Conservation (phyloP, 2,797 vertebrate species). For the Lemur catta region DNA sequence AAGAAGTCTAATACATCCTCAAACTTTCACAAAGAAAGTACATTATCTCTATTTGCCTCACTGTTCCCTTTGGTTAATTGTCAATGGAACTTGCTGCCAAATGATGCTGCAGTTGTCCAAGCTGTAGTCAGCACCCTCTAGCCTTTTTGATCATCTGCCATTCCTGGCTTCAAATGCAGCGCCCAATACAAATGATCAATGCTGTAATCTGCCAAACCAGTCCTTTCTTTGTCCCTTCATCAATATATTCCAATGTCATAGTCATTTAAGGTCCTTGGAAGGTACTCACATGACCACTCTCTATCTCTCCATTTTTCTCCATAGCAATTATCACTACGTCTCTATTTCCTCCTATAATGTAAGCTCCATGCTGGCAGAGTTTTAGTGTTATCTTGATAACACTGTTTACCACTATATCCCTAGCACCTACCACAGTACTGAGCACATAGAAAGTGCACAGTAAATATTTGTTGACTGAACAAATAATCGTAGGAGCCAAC, state of each 20-base stretch:
- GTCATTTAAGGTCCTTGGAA: neutral
- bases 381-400: neutral
- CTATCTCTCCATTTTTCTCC: neutral
- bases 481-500: neutral
- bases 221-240: constrained; percentile 16
- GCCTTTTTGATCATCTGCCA: constrained; percentile 47
- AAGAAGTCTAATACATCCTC: neutral
- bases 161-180: constrained; percentile 30
- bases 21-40: constrained; percentile 44
- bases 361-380: neutral
- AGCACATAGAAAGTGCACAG: neutral
- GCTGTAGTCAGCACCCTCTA: neutral
- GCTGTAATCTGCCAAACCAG: neutral
- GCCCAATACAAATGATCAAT: constrained; percentile 4
- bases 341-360: neutral
- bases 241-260: neutral
- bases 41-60: constrained; percentile 34
- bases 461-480: neutral
- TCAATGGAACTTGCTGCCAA: constrained; percentile 56
- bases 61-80: constrained; percentile 57
- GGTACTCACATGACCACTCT: neutral
- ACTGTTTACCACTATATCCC: neutral
- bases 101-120: constrained; percentile 51
- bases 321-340: neutral
- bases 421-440: neutral